Conservation (phyloP, 2,113 vertebrate species). For the Sterna hirundo region DNA sequence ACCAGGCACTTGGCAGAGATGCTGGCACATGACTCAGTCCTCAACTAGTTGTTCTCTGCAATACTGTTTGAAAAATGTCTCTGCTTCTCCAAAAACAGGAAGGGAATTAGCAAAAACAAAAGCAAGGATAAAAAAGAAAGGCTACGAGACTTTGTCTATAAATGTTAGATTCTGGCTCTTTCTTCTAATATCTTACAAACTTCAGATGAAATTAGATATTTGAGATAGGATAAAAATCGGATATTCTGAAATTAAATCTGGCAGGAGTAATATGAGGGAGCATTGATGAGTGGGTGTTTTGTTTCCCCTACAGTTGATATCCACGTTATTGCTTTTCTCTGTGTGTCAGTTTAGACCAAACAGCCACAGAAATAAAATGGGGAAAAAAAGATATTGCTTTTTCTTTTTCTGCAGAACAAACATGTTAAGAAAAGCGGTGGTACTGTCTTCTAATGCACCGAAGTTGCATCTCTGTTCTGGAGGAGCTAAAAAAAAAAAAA, state of each 20-base stretch:
- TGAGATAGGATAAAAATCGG: neutral
- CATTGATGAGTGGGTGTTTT: neutral
- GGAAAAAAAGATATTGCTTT: too few relatives aligned
- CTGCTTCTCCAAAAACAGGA: constrained; percentile 17
- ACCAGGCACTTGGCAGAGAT: neutral
- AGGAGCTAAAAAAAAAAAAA: neutral
- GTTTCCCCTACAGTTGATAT: neutral
- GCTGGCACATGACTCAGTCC: neutral
- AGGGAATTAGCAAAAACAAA: constrained; percentile 22
- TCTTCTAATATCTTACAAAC: neutral
- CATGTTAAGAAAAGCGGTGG: neutral
- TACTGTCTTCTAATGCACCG: neutral
- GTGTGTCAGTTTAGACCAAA: neutral
- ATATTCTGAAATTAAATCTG: constrained; percentile 25
- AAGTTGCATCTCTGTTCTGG: neutral
- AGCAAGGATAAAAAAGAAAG: constrained; percentile 1
- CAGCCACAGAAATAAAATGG: neutral
- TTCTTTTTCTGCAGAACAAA: neutral
- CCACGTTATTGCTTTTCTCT: neutral
- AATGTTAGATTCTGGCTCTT: neutral
- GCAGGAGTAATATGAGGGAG: neutral
- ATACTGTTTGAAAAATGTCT: neutral
- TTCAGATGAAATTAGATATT: constrained; percentile 6
- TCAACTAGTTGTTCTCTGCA: neutral
- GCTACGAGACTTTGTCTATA: neutral